Percentiles rank a stretch among this genome's conserved stretches.
phyloP scores from a whole-genome alignment of 1,140 invertebrate species.

The Hylaeus volcanicus region DNA sequence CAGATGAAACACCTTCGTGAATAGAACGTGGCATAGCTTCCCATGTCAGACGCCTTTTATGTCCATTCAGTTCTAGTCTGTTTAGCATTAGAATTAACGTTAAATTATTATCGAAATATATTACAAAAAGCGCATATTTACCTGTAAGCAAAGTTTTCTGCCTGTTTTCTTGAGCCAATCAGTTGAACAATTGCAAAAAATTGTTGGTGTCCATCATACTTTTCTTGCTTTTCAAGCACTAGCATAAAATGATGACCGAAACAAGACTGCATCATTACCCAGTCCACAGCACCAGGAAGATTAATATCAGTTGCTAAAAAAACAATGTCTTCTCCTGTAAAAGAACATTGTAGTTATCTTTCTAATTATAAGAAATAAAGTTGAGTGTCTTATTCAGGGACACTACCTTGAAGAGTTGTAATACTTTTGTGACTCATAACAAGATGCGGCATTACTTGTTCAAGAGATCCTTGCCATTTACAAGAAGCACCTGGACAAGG shows the following conservation, averaged over 20 bases:
- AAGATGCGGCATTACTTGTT: slow-evolving; percentile 98
- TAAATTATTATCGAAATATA: not conserved
- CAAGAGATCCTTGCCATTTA: slow-evolving; percentile 98
- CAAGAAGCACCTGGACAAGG: slow-evolving; percentile 99
- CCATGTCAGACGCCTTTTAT: slow-evolving; percentile 96
- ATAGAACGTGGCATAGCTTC: slow-evolving; percentile 99
- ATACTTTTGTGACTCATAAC: slow-evolving; percentile 99
- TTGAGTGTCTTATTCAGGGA: too few relatives aligned
- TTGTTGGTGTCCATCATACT: slow-evolving; percentile 98
- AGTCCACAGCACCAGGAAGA: slow-evolving; percentile 99
- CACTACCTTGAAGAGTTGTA: slow-evolving; percentile 92
- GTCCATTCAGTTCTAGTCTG: slow-evolving; percentile 97
- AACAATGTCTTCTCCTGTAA: slow-evolving; percentile 96
- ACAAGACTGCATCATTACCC: slow-evolving; percentile 99
- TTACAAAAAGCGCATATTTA: slow-evolving; percentile 69
- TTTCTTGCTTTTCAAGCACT: slow-evolving; percentile 99
- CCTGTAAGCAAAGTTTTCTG: slow-evolving; percentile 99
- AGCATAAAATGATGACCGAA: slow-evolving; percentile 99
- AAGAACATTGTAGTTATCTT: not conserved
- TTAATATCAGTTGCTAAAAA: slow-evolving; percentile 99
- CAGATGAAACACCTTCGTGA: slow-evolving; percentile 98
- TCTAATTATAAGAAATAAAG: not conserved
- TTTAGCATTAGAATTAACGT: slow-evolving; percentile 39
- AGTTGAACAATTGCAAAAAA: slow-evolving; percentile 99
- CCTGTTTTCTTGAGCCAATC: slow-evolving; percentile 99